These are phyloP conservation scores for Cherax destructor DNA, from an alignment of 1,140 invertebrate species.

Conservation along the genomic window DNA sequence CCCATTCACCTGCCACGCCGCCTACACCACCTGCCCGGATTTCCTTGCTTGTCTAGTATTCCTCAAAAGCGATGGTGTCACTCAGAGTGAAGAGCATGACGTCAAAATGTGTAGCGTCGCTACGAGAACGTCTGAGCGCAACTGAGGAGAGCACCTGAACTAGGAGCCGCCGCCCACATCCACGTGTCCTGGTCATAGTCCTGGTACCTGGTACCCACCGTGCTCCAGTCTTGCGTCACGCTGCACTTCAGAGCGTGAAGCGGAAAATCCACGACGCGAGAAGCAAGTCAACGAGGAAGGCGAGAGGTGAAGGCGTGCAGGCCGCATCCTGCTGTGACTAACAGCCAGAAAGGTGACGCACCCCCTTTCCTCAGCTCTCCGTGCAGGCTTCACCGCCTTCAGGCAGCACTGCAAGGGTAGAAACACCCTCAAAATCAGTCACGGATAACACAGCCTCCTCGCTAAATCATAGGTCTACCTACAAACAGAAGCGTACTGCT, in stretches of 20 bases:
- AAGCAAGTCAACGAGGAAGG: not conserved
- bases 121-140: not conserved
- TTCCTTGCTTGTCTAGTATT: not conserved
- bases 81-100: not conserved
- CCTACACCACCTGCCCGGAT: not conserved
- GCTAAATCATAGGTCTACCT: too few relatives aligned
- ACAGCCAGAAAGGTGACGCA: too few relatives aligned
- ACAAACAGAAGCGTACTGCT: too few relatives aligned
- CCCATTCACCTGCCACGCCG: not conserved
- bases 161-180: too few relatives aligned
- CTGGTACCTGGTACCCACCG: too few relatives aligned
- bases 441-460: too few relatives aligned
- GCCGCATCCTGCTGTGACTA: not conserved
- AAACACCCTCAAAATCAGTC: too few relatives aligned
- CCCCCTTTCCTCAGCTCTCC: too few relatives aligned
- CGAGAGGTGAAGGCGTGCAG: not conserved
- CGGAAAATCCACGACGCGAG: not conserved
- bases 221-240: not conserved
- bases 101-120: not conserved
- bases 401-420: too few relatives aligned
- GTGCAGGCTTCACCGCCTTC: too few relatives aligned
- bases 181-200: too few relatives aligned
- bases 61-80: not conserved
- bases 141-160: too few relatives aligned
- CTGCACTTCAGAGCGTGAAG: not conserved